A percentile compares a stretch with the other conserved stretches of the same genome.
Conservation (phyloP, 2,888 invertebrate genomes). For the Drosophila leonis region DNA sequence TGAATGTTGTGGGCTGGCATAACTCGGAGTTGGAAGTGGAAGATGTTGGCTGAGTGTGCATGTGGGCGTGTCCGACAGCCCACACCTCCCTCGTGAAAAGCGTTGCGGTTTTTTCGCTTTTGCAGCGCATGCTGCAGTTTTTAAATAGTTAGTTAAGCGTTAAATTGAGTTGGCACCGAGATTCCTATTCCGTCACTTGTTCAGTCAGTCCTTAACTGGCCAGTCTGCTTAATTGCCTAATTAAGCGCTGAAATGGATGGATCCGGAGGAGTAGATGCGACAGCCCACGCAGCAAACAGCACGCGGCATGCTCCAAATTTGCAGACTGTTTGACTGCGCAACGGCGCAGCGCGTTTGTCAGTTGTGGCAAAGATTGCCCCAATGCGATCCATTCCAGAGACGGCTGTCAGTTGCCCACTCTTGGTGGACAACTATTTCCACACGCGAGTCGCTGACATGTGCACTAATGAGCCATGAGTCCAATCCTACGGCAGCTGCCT, state of each 20-base stretch:
- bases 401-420: constrained; percentile 32
- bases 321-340: constrained; percentile 36
- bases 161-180: constrained; percentile 69
- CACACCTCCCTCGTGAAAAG: constrained; percentile 21
- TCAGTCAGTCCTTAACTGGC: constrained; percentile 52
- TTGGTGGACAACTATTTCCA: constrained; percentile 23
- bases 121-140: constrained; percentile 52
- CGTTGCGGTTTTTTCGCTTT: constrained; percentile 11
- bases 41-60: constrained; percentile 18
- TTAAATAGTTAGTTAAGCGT: constrained; percentile 75
- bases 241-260: constrained; percentile 59
- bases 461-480: constrained; percentile 63
- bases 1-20: constrained; percentile 44
- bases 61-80: constrained; percentile 24
- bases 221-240: constrained; percentile 71
- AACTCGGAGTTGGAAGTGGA: constrained; percentile 27
- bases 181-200: constrained; percentile 43
- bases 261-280: constrained; percentile 36
- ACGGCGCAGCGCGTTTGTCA: constrained; percentile 13
- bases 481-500: background rate
- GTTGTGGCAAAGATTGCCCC: constrained; percentile 20
- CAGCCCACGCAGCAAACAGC: constrained; percentile 55
- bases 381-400: constrained; percentile 4
- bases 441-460: constrained; percentile 56
- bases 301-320: constrained; percentile 55